phyloP scores from a whole-genome alignment of 2,888 invertebrate genomes.

The Drosophila atripex region DNA sequence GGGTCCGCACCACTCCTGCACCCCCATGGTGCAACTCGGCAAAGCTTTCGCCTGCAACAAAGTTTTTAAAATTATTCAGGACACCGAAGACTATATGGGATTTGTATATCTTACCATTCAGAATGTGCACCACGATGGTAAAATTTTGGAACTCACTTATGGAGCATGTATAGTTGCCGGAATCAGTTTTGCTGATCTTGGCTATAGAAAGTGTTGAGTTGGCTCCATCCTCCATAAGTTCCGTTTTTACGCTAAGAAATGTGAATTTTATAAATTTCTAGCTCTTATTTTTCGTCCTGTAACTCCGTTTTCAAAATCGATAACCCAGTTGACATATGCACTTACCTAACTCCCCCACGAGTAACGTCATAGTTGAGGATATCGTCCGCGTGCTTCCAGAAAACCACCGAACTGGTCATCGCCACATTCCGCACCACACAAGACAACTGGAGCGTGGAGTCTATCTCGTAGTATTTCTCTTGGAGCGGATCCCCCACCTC shows the following conservation, averaged over 20 bases:
- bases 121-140: conserved; percentile 85
- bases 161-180: conserved; percentile 85
- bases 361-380: conserved; percentile 85
- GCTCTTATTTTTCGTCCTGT: background rate
- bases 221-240: conserved; percentile 85
- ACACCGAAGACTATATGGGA: background rate
- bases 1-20: conserved; percentile 65
- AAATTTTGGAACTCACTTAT: conserved; percentile 85
- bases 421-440: conserved; percentile 85
- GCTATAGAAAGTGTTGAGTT: conserved; percentile 85
- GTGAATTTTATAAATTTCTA: too few relatives aligned
- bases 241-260: conserved; percentile 84
- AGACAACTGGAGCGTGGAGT: conserved; percentile 85
- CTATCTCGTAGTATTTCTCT: conserved; percentile 86
- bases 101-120: conserved; percentile 84
- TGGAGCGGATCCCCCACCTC: conserved; percentile 85
- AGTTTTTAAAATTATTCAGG: background rate
- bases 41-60: conserved; percentile 86
- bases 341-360: conserved; percentile 85
- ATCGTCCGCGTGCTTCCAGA: conserved; percentile 85
- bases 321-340: background rate
- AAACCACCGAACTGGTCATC: conserved; percentile 85
- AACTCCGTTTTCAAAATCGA: too few relatives aligned
- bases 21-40: conserved; percentile 86
- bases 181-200: conserved; percentile 85